Evolutionary conservation across 2,113 vertebrate genomes (phyloP), one percentile per base, ranked within the genome.

Genomic region (Eurypyga helias): DNA sequence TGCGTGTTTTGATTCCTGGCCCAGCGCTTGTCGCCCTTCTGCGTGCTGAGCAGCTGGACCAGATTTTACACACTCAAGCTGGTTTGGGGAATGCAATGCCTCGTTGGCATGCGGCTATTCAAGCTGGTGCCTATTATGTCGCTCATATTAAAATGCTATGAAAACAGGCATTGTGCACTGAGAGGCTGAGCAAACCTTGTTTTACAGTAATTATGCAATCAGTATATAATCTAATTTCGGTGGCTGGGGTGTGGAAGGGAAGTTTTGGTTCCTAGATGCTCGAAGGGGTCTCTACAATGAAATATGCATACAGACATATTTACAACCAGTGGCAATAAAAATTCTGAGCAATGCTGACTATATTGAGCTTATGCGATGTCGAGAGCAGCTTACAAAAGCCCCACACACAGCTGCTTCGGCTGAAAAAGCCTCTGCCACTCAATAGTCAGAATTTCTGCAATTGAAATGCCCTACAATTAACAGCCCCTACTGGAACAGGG

Each of bases 121-220:
- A 98, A 98, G 97, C 97, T 98, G 97, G 92, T 93, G 92, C 96
- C 97, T 94, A 96, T 98, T 98, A 96, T 98, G 97, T 83, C 31
- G 77, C 89, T 96, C 64, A 29, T 92, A 96, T 97, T 97, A 97
- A 98, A 98, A 95, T 62, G 95, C 97, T 91, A 92, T 95, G 93
- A 96, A 97, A 98, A 96, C 97, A 97, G 93, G 96, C 96, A 57
- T 84, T 91, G 87, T 95, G 96, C 83, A 45, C 85, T 26, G 87
- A 96, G 93, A 94, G 95, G 96, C 95, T 92, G 96, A 97, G 94
- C 93, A 96, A 97, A 97, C 93, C 97, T 96, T 94, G 97, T 97
- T 98, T 96, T 78, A 60, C 96, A 95, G 94, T 94, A 97, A 98
- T 98, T 97, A 97, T 86, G 89, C 96, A 95, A 97, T 97, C 97